Base-by-base conservation (phyloP, 2,888 invertebrate genomes). In the Drosophila monieri region DNA sequence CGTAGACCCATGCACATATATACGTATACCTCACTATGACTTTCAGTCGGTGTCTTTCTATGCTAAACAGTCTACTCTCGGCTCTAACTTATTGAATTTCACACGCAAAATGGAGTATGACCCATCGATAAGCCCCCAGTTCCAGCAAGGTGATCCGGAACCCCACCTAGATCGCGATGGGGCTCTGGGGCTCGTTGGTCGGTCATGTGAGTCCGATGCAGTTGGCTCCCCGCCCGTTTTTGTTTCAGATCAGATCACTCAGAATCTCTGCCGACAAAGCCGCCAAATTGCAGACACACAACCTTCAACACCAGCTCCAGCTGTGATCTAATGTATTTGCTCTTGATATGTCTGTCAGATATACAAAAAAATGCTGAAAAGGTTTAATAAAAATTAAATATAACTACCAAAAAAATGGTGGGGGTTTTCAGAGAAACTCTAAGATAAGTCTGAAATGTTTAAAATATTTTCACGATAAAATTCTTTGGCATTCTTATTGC, bases 31-130 rank as follows among this genome's bases (percentile, higher is more conserved):
- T 35, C 14, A 1, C 35, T 6, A 32, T 54, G 52, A 35, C 18
- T 23, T 39, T 51, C 61, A 8, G 35, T n/a, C 53, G 14, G 27
- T 9, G 32, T 53, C 39, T 58, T 47, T 46, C 62, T 39, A 51
- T 60, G 64, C 76, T 77, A 68, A 60, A 54, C 68, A 74, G 56
- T 43, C 14, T 47, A 67, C 65, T 67, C 60, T 35, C 25, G 49
- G 35, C 66, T 47, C 64, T 65, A 72, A 73, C 79, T 85, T 77
- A 83, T 83, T 87, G 83, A 87, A 83, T 85, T 83, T 83, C 81
- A 83, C 88, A 83, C 88, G 81, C 81, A 83, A 88, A 81, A 87
- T 73, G 53, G 78, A 84, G 87, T 84, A 77, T 32, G 14, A 27
- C 14, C 35, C 53, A 37, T 8, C 18, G 46, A 32, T 25, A 21